Percentiles rank a stretch among this genome's conserved stretches.
These are phyloP conservation scores for Xenopus petersii DNA, from an alignment of 2,797 vertebrate species.

Conservation along the genomic window DNA sequence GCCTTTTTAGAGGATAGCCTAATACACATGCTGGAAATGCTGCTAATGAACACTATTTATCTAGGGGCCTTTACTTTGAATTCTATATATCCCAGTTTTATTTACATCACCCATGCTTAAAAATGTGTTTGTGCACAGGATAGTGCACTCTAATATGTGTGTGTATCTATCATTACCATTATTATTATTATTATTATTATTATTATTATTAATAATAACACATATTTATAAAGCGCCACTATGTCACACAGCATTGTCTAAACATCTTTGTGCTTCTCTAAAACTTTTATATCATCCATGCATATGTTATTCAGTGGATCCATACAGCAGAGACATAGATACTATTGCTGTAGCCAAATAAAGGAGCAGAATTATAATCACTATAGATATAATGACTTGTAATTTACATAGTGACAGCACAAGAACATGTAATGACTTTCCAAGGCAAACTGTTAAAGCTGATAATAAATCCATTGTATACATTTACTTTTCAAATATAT, in stretches of 20 bases:
- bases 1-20: slow-evolving; percentile 81
- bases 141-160: too few species aligned
- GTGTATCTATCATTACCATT: too few species aligned
- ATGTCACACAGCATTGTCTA: too few species aligned
- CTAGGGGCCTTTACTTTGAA: slow-evolving; percentile 73
- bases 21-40: slow-evolving; percentile 83
- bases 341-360: too few species aligned
- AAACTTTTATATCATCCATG: too few species aligned
- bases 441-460: slow-evolving; percentile 30
- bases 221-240: too few species aligned
- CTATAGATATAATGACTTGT: slow-evolving; percentile 20
- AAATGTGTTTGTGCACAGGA: too few species aligned
- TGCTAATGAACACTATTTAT: slow-evolving; percentile 82
- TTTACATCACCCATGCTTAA: background rate
- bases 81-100: slow-evolving; percentile 65
- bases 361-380: background rate
- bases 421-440: slow-evolving; percentile 39
- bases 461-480: slow-evolving; percentile 14
- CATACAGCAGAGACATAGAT: too few species aligned
- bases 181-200: too few species aligned
- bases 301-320: background rate
- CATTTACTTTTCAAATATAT: slow-evolving; percentile 28
- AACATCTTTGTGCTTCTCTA: too few species aligned
- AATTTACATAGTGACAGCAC: slow-evolving; percentile 30
- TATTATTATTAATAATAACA: too few species aligned